Base-by-base conservation (phyloP, 2,888 invertebrate species). In the Tiliacea aurago region DNA sequence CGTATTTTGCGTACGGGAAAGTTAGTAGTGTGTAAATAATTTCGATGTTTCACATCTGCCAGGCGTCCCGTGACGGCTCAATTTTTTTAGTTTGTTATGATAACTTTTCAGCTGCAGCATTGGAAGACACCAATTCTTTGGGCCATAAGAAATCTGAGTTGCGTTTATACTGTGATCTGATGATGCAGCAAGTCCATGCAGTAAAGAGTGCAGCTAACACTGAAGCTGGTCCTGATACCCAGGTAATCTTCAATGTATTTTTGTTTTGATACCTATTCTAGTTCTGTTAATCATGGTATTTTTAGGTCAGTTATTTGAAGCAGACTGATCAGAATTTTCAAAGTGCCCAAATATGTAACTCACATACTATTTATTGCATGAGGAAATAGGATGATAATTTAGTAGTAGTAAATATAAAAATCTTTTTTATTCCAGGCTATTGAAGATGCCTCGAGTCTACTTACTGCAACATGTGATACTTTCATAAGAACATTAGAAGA, bases 171-270 rank as follows among this genome's bases (percentile, higher is more conserved):
- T 98, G 98, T 95, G 98, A 98, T 93, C 96, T 98, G 56, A 95
- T 98, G 88, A 98, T 98, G 98, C 98, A 98, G 92, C 98, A 98
- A 94, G 98, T 98, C 3, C 98, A 98, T 95, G 97, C 97, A 72
- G 97, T 98, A 0, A 98, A 98, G 92, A 97, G 97, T 92, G 97
- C 97, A 73, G 97, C 97, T 15, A 96, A 93, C 78, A 92, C 93
- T 78, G 96, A 97, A 82, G 94, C 93, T 84, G 97, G 97, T 33
- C 97, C 97, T 51, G 97, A 97, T 90, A 88, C 97, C 70, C 95
- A 97, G 95, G 97, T 97, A 89, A 28, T 45, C 10, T 51, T 58
- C 7, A 37, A 11, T 20, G 33, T 62, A 43, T 33, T 33, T 74
- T 66, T 28, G 0, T 13, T 74, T 66, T 28, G 0, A 10, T 13